Percentiles rank a stretch among this genome's conserved stretches.
Conservation (phyloP, 2,888 invertebrate genomes). For the Lottia gigantea region DNA sequence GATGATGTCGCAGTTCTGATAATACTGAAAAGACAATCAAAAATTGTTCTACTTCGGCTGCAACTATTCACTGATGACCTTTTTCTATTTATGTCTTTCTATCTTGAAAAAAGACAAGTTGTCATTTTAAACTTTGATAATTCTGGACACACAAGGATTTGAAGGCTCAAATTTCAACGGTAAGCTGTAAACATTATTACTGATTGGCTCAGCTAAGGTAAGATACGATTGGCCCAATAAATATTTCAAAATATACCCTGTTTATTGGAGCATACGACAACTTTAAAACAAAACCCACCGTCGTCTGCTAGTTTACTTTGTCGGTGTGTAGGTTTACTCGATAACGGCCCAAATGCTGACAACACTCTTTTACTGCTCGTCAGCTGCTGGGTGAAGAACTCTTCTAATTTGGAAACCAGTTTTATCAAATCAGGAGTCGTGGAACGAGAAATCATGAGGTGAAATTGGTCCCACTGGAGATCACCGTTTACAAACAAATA, state of each 20-base stretch:
- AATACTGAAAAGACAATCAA: conserved; percentile 33
- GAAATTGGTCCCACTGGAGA: conserved; percentile 92
- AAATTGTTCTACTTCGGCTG: too few species aligned
- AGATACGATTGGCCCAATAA: too few species aligned
- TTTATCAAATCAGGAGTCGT: conserved; percentile 96
- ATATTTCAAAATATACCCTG: too few species aligned
- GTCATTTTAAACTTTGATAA: too few species aligned
- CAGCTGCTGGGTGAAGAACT: conserved; percentile 98
- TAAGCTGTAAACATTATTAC: too few species aligned
- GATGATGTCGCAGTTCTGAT: conserved; percentile 75
- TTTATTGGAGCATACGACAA: too few species aligned
- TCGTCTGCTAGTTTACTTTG: conserved; percentile 36
- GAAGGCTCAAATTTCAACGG: too few species aligned
- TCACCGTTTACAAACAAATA: conserved; percentile 92
- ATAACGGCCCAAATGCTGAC: conserved; percentile 74
- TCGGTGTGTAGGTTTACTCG: conserved; percentile 25
- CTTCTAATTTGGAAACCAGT: conserved; percentile 95
- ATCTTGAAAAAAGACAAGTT: too few species aligned
- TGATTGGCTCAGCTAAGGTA: too few species aligned
- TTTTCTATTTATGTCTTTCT: too few species aligned
- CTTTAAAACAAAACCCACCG: conserved; percentile 20
- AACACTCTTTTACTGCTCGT: conserved; percentile 94
- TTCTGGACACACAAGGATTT: too few species aligned
- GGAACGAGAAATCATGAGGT: conserved; percentile 95
- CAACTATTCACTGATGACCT: too few species aligned